A percentile compares a stretch with the other conserved stretches of the same genome.
phyloP scores from a whole-genome alignment of 1,140 invertebrate genomes.

The Bombus huntii region DNA sequence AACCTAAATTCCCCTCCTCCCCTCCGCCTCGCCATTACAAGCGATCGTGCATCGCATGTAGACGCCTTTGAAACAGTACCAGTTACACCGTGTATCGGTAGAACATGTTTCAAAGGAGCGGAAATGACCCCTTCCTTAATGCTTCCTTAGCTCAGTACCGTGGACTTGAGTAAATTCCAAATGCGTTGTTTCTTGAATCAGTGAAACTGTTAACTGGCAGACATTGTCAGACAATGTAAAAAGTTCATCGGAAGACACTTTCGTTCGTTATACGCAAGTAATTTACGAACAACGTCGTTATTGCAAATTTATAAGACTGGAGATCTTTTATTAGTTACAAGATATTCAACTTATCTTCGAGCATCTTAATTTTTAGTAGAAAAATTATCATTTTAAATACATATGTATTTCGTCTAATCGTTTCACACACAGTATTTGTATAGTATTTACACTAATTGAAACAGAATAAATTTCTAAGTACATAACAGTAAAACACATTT shows the following conservation, averaged over 20 bases:
- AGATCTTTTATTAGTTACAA: too few species aligned
- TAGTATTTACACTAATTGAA: too few species aligned
- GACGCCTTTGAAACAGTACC: conserved; percentile 49
- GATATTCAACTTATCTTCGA: too few species aligned
- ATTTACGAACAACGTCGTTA: too few species aligned
- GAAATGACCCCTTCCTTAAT: conserved; percentile 38
- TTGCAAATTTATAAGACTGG: too few species aligned
- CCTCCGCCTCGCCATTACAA: conserved; percentile 37
- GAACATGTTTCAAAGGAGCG: conserved; percentile 19
- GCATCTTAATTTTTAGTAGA: too few species aligned
- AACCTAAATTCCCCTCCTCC: neutral
- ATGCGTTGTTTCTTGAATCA: neutral
- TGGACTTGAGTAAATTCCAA: conserved; percentile 10
- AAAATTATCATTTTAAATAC: too few species aligned
- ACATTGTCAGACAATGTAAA: neutral
- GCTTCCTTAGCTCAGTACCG: neutral
- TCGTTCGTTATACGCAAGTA: too few species aligned
- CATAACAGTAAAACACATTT: too few species aligned
- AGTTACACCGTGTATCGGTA: conserved; percentile 55
- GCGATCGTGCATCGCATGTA: conserved; percentile 60
- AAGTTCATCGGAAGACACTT: neutral
- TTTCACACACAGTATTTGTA: too few species aligned
- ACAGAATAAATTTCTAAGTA: too few species aligned
- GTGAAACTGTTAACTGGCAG: neutral
- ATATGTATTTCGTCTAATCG: too few species aligned